Percentiles rank a stretch among this genome's conserved stretches.
These are phyloP conservation scores for Lordiphosa collinella DNA, from an alignment of 1,140 invertebrate species.

Conservation along the genomic window DNA sequence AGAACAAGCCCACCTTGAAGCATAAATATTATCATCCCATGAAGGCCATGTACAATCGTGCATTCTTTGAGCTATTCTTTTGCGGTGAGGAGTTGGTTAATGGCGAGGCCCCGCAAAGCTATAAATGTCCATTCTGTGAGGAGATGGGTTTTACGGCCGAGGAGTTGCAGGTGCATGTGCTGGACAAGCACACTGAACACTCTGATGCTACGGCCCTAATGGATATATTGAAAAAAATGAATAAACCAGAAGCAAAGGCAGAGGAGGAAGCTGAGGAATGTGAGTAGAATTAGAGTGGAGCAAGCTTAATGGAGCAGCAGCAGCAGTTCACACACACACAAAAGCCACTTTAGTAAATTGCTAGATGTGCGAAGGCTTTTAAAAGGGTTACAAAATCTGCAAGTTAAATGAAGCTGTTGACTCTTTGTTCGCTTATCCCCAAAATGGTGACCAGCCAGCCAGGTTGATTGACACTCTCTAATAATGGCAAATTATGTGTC, in stretches of 20 bases:
- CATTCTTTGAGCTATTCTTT: constrained; percentile 31
- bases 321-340: constrained; percentile 8
- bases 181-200: constrained; percentile 21
- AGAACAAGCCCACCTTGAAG: constrained; percentile 5
- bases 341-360: constrained; percentile 39
- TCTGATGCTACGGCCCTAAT: constrained; percentile 23
- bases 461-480: constrained; percentile 39
- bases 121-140: constrained; percentile 40
- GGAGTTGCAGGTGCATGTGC: constrained; percentile 39
- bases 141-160: constrained; percentile 30
- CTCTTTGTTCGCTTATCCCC: not conserved
- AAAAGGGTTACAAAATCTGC: constrained; percentile 35
- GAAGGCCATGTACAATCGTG: constrained; percentile 33
- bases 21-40: constrained; percentile 58
- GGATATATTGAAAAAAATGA: constrained; percentile 36
- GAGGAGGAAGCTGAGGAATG: constrained; percentile 13
- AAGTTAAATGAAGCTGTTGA: constrained; percentile 35
- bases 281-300: constrained; percentile 26
- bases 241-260: not conserved
- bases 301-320: constrained; percentile 11
- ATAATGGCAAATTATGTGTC: constrained; percentile 53
- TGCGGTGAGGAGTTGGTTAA: constrained; percentile 26
- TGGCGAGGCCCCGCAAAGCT: constrained; percentile 45
- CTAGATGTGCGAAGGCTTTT: constrained; percentile 8
- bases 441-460: not conserved